These are phyloP conservation scores for Lutjanus campechanus DNA, from an alignment of 2,797 vertebrate genomes.

Conservation along the genomic window DNA sequence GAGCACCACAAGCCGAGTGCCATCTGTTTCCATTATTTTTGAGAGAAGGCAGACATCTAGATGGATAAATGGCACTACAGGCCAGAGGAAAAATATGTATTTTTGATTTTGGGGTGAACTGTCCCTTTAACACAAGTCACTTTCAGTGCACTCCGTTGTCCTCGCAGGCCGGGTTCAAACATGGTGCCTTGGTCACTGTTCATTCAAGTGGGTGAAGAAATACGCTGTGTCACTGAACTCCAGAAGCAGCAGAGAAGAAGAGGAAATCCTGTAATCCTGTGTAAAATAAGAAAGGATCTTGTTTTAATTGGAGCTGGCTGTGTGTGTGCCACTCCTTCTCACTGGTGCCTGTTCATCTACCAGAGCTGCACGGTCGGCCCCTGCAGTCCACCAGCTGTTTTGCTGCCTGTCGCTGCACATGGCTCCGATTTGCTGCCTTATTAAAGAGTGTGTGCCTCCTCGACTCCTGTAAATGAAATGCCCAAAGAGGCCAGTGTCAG, in stretches of 20 bases:
- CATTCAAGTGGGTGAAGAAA: slow-evolving; percentile 43
- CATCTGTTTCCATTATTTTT: too few relatives aligned
- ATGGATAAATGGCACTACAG: too few relatives aligned
- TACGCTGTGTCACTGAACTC: slow-evolving; percentile 52
- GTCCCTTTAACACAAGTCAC: too few relatives aligned
- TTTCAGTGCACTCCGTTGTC: slow-evolving; percentile 17
- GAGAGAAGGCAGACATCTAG: too few relatives aligned
- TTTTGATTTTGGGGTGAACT: too few relatives aligned
- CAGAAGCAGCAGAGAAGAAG: slow-evolving; percentile 39
- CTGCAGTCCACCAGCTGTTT: slow-evolving; percentile 40
- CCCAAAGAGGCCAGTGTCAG: slow-evolving; percentile 68
- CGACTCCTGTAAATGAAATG: slow-evolving; percentile 66
- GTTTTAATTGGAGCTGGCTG: slow-evolving; percentile 71
- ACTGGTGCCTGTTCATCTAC: slow-evolving; percentile 47
- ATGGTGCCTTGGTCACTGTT: slow-evolving; percentile 34
- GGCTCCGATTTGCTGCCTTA: slow-evolving; percentile 75
- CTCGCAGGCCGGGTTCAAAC: slow-evolving; percentile 43
- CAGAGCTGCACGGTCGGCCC: slow-evolving; percentile 16
- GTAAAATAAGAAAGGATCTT: slow-evolving; percentile 69
- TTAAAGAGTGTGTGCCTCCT: slow-evolving; percentile 68
- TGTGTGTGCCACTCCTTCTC: slow-evolving; percentile 41
- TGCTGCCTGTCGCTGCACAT: slow-evolving; percentile 62
- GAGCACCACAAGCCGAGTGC: too few relatives aligned
- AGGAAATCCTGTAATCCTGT: slow-evolving; percentile 75
- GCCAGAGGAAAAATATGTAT: too few relatives aligned